These are phyloP conservation scores for Alfaro cultratus DNA, from an alignment of 2,797 vertebrate species.

Conservation along the genomic window DNA sequence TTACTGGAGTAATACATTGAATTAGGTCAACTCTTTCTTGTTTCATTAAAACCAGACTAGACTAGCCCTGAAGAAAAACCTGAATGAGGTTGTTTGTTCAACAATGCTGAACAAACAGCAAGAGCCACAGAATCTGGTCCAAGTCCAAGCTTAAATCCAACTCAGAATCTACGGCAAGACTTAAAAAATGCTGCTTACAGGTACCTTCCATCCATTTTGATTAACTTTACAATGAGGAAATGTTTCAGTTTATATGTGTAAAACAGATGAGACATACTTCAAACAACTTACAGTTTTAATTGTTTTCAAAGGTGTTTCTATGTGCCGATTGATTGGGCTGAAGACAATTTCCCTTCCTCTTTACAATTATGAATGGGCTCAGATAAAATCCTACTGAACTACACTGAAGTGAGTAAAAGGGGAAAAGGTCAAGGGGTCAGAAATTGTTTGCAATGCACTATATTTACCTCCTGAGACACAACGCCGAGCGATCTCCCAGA, in stretches of 20 bases:
- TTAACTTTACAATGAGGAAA: background rate
- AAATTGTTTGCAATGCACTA: background rate
- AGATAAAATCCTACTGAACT: background rate
- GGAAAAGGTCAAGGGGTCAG: background rate
- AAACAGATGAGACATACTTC: background rate
- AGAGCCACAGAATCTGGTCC: background rate
- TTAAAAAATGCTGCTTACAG: background rate
- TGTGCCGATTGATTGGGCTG: background rate
- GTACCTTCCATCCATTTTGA: background rate
- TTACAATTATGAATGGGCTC: background rate
- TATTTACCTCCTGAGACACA: slow-evolving; percentile 93
- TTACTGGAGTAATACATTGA: too few relatives aligned
- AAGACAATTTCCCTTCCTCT: background rate
- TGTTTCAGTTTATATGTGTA: background rate
- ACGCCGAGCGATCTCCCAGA: slow-evolving; percentile 94
- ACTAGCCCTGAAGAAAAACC: background rate
- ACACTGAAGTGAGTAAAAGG: background rate
- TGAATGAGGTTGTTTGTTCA: background rate
- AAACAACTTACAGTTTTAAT: background rate
- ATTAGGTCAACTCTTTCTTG: too few relatives aligned
- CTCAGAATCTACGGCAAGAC: background rate
- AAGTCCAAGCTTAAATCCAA: background rate
- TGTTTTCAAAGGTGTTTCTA: background rate
- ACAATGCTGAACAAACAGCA: background rate
- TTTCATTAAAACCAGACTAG: background rate